Percentiles rank a stretch among this genome's conserved stretches.
phyloP scores from a whole-genome alignment of 2,113 vertebrate species.

The Pongo abelii region DNA sequence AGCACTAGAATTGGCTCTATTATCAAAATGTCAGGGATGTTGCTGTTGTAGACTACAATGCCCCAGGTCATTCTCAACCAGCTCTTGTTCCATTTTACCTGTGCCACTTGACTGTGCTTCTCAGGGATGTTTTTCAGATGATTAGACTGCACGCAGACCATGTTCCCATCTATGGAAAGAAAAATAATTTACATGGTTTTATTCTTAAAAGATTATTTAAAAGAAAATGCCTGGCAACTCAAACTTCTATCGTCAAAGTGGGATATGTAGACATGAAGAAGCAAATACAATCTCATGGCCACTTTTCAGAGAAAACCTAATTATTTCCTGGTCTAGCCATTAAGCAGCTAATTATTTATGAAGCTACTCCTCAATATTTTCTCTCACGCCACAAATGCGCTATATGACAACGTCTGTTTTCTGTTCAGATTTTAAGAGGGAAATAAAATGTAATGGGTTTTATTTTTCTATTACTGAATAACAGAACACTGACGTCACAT shows the following conservation, averaged over 20 bases:
- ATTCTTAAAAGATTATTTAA: not conserved
- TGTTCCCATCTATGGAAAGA: constrained; percentile 79
- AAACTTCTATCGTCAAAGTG: constrained; percentile 16
- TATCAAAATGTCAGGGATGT: constrained; percentile 47
- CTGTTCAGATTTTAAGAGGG: constrained; percentile 57
- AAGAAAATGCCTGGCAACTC: constrained; percentile 18
- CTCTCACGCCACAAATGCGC: not conserved
- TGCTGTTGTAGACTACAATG: not conserved
- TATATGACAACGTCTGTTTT: constrained; percentile 17
- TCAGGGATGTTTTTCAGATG: constrained; percentile 87
- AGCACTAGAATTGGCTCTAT: not conserved
- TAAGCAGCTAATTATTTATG: constrained; percentile 39
- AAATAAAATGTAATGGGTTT: constrained; percentile 60
- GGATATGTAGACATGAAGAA: not conserved
- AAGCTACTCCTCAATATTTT: not conserved
- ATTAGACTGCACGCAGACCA: constrained; percentile 86
- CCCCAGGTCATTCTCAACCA: not conserved
- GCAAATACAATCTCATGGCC: not conserved
- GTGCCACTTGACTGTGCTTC: constrained; percentile 88
- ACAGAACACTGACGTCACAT: constrained; percentile 8
- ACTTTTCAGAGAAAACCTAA: constrained; percentile 40
- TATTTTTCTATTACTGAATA: constrained; percentile 50
- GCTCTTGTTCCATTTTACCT: constrained; percentile 72
- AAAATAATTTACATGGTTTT: constrained; percentile 21
- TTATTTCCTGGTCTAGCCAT: constrained; percentile 15